These are phyloP conservation scores for Lumbricus terrestris DNA, from an alignment of 2,888 invertebrate genomes.

Conservation along the genomic window DNA sequence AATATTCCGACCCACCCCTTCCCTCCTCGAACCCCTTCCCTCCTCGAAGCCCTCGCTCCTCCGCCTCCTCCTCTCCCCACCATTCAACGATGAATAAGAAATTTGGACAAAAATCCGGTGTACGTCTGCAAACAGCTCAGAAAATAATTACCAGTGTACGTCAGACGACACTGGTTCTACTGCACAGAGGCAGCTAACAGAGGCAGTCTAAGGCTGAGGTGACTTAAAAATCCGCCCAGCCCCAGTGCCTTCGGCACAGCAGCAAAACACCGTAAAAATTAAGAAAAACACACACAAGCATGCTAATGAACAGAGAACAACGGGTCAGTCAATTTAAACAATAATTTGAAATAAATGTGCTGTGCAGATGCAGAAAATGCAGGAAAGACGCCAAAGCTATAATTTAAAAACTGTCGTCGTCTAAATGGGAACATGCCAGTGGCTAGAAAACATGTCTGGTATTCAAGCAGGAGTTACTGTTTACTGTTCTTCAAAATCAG, in stretches of 20 bases:
- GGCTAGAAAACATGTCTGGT: background rate
- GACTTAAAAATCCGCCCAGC: background rate
- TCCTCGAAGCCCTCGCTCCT: too few species aligned
- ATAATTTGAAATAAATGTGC: background rate
- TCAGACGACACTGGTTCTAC: background rate
- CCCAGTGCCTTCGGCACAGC: background rate
- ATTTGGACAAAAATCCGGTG: slow-evolving; percentile 3
- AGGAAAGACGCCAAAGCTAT: background rate
- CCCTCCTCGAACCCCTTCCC: background rate
- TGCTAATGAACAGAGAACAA: background rate
- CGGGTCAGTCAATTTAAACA: background rate
- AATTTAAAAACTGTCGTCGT: background rate
- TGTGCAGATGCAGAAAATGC: background rate
- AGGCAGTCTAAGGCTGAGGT: background rate
- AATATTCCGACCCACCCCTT: background rate
- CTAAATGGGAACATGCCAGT: background rate
- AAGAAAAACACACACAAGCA: background rate
- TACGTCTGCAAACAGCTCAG: background rate
- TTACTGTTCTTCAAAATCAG: background rate
- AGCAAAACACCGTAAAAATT: background rate
- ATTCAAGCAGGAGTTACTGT: background rate
- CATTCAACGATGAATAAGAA: background rate
- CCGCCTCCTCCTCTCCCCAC: background rate
- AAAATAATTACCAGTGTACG: slow-evolving; percentile 3
- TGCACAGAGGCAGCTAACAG: background rate